Base-by-base conservation (phyloP, 2,888 invertebrate genomes). In the Imbricaverruca yamaguchii region DNA sequence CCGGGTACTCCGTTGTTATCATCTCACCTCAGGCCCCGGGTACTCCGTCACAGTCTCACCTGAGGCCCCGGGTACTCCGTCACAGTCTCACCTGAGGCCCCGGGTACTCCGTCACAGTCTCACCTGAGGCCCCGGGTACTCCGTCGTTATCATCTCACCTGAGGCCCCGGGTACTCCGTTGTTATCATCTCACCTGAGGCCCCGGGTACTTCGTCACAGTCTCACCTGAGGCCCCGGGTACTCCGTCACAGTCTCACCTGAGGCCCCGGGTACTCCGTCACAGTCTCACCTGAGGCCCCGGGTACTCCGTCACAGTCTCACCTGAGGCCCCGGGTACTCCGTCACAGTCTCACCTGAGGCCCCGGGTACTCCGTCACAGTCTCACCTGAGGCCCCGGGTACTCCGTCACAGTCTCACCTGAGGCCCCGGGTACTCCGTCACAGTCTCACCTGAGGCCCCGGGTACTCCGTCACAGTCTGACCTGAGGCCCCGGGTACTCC, bases 111-210 rank as follows among this genome's bases (percentile, higher is more conserved):
- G 56, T 21, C 56, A 82, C 23, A 0, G 65, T 15, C 91, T 90
- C 88, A 94, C 94, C 85, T 94, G 88, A 0, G 94, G 94, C 6
- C 85, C 84, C 86, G 92, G 93, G 87, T 93, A 93, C 86, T 95
- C 95, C n/a, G 92, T 91, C 83, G n/a, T n/a, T n/a, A n/a, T n/a
- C n/a, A n/a, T n/a, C 91, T 90, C 88, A 94, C 94, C 85, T 94
- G 88, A 0, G 39, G 39, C 39, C 39, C 39, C 39, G 39, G 39
- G 4, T 39, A 39, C 39, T 3, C 39, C 39, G 39, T n/a, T n/a
- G n/a, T n/a, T n/a, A n/a, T 39, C n/a, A n/a, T n/a, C 23, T 39
- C 4, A 69, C 69, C 39, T 69, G 7, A 0, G 25, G 69, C 12
- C 69, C 69, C 6, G 69, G 69, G 13, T 69, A 69, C 69, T 39